Percentiles rank a stretch among this genome's conserved stretches.
phyloP scores from a whole-genome alignment of 2,888 invertebrate genomes.

The Chirona hameri region DNA sequence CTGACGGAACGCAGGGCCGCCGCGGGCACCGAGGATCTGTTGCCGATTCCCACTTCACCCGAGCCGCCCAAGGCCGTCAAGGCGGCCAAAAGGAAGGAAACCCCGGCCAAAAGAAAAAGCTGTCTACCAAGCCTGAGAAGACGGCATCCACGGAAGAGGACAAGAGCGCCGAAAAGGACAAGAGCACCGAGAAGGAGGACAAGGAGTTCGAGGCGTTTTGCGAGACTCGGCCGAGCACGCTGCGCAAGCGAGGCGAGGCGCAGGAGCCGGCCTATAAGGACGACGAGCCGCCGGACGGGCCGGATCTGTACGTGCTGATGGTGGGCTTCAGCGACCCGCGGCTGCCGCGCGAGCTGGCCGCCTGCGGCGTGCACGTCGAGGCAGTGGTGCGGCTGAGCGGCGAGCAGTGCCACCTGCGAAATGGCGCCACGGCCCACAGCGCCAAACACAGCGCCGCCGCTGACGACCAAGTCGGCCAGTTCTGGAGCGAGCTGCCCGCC shows the following conservation, averaged over 20 bases:
- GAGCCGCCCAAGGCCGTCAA: neutral
- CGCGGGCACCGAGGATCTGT: neutral
- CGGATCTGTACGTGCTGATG: neutral
- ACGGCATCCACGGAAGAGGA: neutral
- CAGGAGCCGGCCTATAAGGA: conserved; percentile 1
- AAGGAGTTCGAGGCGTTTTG: neutral
- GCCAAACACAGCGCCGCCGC: too few relatives aligned
- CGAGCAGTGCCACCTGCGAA: neutral
- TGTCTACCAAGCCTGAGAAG: too few relatives aligned
- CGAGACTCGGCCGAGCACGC: neutral
- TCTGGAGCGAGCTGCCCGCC: neutral
- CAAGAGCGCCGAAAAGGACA: neutral
- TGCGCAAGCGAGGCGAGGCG: conserved; percentile 12
- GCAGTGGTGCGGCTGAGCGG: neutral
- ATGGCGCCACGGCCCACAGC: too few relatives aligned
- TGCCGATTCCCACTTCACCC: neutral
- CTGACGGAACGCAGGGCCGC: neutral
- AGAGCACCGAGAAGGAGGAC: neutral
- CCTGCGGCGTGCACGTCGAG: neutral
- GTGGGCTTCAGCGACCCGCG: neutral
- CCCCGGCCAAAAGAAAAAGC: neutral
- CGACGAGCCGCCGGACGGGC: conserved; percentile 27
- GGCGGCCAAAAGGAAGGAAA: too few relatives aligned
- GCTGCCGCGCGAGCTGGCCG: neutral
- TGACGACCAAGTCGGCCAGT: neutral